These are phyloP conservation scores for Orcinus orca DNA, from an alignment of 2,113 vertebrate species.

Conservation along the genomic window DNA sequence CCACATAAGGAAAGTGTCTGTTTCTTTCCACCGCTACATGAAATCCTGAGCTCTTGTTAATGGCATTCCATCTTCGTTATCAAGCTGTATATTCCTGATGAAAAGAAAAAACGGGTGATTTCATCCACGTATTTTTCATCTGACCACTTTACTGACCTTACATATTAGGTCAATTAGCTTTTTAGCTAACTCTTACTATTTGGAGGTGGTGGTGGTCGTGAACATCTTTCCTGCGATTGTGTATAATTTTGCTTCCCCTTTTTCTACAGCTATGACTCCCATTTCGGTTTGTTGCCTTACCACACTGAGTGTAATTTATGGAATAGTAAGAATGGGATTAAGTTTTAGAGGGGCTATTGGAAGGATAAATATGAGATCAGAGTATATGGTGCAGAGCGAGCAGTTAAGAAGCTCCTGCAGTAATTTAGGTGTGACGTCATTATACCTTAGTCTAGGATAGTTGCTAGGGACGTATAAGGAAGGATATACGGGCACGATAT, in stretches of 20 bases:
- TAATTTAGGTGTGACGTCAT: neutral
- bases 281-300: neutral
- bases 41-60: neutral
- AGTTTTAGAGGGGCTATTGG: neutral
- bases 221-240: slow-evolving; percentile 11
- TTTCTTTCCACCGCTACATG: neutral
- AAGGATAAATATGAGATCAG: neutral
- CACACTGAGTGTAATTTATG: neutral
- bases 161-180: neutral
- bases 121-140: neutral
- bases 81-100: neutral
- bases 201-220: neutral
- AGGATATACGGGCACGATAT: neutral
- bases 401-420: neutral
- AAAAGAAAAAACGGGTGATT: neutral
- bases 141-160: neutral
- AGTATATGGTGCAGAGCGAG: neutral
- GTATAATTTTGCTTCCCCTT: neutral
- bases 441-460: neutral
- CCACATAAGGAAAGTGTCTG: neutral
- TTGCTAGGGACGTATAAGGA: neutral
- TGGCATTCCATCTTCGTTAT: neutral
- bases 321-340: neutral
- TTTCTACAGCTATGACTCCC: neutral
- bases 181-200: neutral